Evolutionary conservation across 2,797 vertebrate genomes (phyloP).

Genomic region (Fringilla coelebs): DNA sequence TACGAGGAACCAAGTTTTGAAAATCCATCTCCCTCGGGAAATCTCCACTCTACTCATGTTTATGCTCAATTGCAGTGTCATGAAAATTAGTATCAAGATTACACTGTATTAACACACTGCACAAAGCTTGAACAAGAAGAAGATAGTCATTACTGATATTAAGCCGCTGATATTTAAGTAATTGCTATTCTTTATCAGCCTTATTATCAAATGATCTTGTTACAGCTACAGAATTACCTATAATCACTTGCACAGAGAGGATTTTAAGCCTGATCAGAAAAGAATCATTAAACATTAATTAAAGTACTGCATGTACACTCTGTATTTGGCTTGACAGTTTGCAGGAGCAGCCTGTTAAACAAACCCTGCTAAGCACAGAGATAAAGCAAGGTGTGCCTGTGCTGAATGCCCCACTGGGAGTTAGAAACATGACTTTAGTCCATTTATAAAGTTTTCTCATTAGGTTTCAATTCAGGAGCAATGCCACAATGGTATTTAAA

Average conservation of each 20-base stretch:
- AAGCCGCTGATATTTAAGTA: conserved; percentile 36
- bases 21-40: neutral
- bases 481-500: conserved; percentile 44
- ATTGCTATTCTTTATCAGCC: conserved; percentile 34
- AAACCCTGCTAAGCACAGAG: neutral
- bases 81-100: conserved; percentile 21
- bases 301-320: neutral
- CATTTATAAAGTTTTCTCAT: conserved; percentile 56
- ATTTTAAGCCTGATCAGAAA: conserved; percentile 43
- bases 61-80: neutral
- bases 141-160: conserved; percentile 32
- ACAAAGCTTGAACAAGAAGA: conserved; percentile 26
- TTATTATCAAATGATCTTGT: conserved; percentile 54
- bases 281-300: conserved; percentile 45
- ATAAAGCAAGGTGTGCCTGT: conserved; percentile 2
- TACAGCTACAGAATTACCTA: conserved; percentile 46
- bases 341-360: neutral
- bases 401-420: neutral
- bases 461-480: conserved; percentile 29
- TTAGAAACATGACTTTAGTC: conserved; percentile 27
- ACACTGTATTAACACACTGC: neutral
- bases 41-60: neutral
- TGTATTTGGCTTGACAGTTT: neutral
- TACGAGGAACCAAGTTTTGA: neutral
- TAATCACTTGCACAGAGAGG: conserved; percentile 21